phyloP scores from a whole-genome alignment of 2,797 vertebrate genomes.

The Rhincodon typus region DNA sequence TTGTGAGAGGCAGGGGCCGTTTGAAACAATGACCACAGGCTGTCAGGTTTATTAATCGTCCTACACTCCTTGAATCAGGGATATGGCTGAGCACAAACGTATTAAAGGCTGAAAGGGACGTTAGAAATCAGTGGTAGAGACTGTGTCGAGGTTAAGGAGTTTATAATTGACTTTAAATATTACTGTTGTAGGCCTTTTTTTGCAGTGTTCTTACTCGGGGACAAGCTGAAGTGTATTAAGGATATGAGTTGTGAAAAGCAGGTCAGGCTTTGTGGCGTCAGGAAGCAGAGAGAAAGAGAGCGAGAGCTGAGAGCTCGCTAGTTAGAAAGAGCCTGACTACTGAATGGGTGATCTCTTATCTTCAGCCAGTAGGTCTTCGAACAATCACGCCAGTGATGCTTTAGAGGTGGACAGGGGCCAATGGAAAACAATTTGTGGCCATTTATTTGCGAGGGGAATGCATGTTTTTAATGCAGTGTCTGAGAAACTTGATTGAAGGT shows the following conservation, averaged over 20 bases:
- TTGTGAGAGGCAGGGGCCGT: background rate
- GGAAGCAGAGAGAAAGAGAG: slow-evolving; percentile 38
- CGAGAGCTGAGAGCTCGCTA: background rate
- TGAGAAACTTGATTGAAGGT: slow-evolving; percentile 40
- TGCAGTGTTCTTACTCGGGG: background rate
- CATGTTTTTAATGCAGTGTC: slow-evolving; percentile 40
- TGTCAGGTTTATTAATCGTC: slow-evolving; percentile 9
- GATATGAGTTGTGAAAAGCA: slow-evolving; percentile 25
- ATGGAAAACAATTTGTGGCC: slow-evolving; percentile 38
- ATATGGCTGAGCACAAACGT: background rate
- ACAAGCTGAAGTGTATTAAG: slow-evolving; percentile 28
- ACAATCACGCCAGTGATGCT: slow-evolving; percentile 40
- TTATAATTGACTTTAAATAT: slow-evolving; percentile 13
- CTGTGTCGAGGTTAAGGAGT: background rate
- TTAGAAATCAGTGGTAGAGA: background rate
- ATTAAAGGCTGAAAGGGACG: background rate
- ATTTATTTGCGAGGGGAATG: slow-evolving; percentile 33
- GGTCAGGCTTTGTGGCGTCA: slow-evolving; percentile 30
- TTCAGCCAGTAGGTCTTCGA: slow-evolving; percentile 40
- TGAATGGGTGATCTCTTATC: slow-evolving; percentile 40
- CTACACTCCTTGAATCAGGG: background rate
- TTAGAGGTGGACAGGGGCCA: slow-evolving; percentile 37
- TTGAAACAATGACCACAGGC: background rate
- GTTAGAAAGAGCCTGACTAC: slow-evolving; percentile 31
- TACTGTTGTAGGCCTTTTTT: background rate